Base-by-base conservation (phyloP, 1,140 invertebrate species). In the Sarcophaga peregrina region DNA sequence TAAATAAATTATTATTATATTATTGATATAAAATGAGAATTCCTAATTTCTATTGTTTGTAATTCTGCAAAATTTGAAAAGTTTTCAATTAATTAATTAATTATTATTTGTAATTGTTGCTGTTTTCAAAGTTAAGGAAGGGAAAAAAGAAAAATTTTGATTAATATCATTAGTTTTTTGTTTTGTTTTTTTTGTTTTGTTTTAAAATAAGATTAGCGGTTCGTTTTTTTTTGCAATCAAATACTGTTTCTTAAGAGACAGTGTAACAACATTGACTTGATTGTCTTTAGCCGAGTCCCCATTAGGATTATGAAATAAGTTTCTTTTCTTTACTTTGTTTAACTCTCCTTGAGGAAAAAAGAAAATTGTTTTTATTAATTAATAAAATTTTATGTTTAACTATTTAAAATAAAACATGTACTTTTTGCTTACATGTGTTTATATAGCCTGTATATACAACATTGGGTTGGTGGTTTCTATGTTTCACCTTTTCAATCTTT, bases 131-230 rank as follows among this genome's bases (percentile, higher is more conserved):
- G 46, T 80, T 81, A 68, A 78, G 80, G 20, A 48, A 62, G 83
- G 83, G 78, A 81, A 81, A 83, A 83, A 80, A 83, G 83, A 83
- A 83, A 81, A 83, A 83, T 83, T 83, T 83, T 83, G 80, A 81
- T 83, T 83, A 83, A 81, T 83, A 83, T 45, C 25, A 52, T 52
- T 68, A 81, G 45, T 76, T 75, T 76, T 37, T 37, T 37, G 1
- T 37, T 37, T 37, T 1, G 1, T 37, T 37, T 37, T 37, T 37
- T 1, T 37, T 37, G 25, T 37, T 37, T 37, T 37, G 1, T 37
- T 37, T 37, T 37, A 52, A 50, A 52, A 48, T 50, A 20, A 52
- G 48, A 50, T 50, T 52, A 20, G 48, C n/a, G 45, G 11, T 50
- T 17, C 50, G n/a, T 78, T 50, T 76, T 8, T 76, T 5, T n/a